phyloP scores from a whole-genome alignment of 1,140 invertebrate species.

The Heliconius melpomene region DNA sequence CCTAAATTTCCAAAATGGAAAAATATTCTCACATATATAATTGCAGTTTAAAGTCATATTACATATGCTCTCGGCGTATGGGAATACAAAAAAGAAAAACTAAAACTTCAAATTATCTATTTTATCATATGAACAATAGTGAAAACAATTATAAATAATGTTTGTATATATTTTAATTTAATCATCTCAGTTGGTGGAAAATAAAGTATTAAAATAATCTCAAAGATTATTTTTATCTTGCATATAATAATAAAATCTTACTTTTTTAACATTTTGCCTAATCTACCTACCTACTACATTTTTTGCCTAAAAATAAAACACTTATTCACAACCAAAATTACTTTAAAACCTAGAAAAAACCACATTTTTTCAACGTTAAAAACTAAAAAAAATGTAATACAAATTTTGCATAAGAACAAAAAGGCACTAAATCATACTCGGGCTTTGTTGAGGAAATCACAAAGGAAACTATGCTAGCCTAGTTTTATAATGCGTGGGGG shows the following conservation, averaged over 20 bases:
- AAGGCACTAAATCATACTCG: conserved; percentile 67
- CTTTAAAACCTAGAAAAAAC: not conserved
- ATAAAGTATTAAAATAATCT: not conserved
- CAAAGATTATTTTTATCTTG: not conserved
- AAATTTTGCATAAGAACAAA: conserved; percentile 41
- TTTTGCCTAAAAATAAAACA: not conserved
- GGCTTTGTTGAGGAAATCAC: conserved; percentile 56
- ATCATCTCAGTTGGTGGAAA: not conserved
- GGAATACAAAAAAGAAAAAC: conserved; percentile 47
- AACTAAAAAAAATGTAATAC: conserved; percentile 34
- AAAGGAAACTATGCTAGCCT: conserved; percentile 63
- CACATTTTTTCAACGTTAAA: conserved; percentile 15
- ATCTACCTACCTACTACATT: not conserved
- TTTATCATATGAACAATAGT: conserved; percentile 58
- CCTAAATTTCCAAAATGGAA: not conserved
- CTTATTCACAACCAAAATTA: not conserved
- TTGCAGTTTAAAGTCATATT: conserved; percentile 73
- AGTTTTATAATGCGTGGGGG: conserved; percentile 53
- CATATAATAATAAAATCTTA: not conserved
- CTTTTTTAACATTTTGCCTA: not conserved
- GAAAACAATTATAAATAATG: not conserved
- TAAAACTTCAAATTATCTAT: conserved; percentile 39
- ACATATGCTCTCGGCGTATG: conserved; percentile 55
- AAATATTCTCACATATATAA: conserved; percentile 69
- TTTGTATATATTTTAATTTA: not conserved